These are phyloP conservation scores for Tachyglossus aculeatus DNA, from an alignment of 2,797 vertebrate genomes.

Conservation along the genomic window DNA sequence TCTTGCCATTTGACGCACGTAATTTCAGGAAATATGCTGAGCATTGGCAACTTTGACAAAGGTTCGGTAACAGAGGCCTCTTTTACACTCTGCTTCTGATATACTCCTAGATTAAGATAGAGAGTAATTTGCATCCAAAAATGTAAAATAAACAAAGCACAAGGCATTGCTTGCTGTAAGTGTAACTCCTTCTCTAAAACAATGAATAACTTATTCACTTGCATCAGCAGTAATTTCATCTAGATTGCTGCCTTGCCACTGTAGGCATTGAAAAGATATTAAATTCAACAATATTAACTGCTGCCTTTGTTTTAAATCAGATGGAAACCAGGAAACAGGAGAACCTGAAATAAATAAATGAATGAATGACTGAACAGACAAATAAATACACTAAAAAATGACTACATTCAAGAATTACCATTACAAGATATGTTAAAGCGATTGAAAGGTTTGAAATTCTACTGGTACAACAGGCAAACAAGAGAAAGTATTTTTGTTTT, in stretches of 20 bases:
- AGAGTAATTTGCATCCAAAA: constrained; percentile 63
- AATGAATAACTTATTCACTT: constrained; percentile 62
- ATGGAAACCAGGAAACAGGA: constrained; percentile 50
- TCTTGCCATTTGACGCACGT: constrained; percentile 66
- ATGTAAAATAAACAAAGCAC: constrained; percentile 63
- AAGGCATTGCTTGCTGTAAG: constrained; percentile 39
- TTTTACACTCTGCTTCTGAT: constrained; percentile 52
- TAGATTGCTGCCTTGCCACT: constrained; percentile 54
- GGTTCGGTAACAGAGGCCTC: constrained; percentile 32
- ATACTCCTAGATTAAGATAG: constrained; percentile 62
- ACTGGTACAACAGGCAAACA: constrained; percentile 28
- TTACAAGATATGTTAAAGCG: constrained; percentile 11
- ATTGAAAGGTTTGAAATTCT: constrained; percentile 22
- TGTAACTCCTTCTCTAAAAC: constrained; percentile 54
- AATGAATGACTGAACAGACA: too few species aligned
- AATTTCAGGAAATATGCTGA: constrained; percentile 65
- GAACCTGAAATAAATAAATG: constrained; percentile 36
- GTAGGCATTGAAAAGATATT: constrained; percentile 45
- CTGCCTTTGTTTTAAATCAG: constrained; percentile 55
- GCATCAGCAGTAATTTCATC: constrained; percentile 61
- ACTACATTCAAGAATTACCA: constrained; percentile 36
- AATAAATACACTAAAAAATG: constrained; percentile 8
- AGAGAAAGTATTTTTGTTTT: constrained; percentile 24
- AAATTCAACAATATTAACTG: constrained; percentile 60
- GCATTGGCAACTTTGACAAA: constrained; percentile 31